Conservation (phyloP, 2,797 vertebrate species). For the Sorex maritimensis region DNA sequence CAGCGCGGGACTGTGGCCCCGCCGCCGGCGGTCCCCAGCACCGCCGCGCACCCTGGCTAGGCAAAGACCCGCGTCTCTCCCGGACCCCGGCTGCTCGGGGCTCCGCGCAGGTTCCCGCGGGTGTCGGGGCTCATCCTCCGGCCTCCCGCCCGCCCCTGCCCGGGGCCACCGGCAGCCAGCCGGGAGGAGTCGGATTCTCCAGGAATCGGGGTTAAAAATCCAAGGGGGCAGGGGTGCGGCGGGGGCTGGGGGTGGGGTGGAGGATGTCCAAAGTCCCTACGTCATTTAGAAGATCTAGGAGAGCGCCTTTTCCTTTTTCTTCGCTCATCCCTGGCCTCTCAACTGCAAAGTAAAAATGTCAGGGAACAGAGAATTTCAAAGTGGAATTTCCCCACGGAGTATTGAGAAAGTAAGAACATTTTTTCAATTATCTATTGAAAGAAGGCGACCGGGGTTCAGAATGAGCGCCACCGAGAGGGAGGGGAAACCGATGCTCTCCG, state of each 20-base stretch:
- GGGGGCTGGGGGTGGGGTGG: slow-evolving; percentile 54
- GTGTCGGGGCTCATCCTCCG: background rate
- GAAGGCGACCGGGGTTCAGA: slow-evolving; percentile 15
- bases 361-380: slow-evolving; percentile 65
- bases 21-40: background rate
- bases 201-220: slow-evolving; percentile 63
- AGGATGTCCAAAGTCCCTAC: slow-evolving; percentile 66
- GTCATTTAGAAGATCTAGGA: slow-evolving; percentile 53
- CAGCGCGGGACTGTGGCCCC: background rate
- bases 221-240: background rate
- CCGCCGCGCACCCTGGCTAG: background rate
- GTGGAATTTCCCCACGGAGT: slow-evolving; percentile 79
- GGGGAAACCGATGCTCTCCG: background rate
- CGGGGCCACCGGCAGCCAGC: background rate
- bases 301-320: background rate
- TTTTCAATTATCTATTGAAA: slow-evolving; percentile 68
- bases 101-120: background rate
- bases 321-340: slow-evolving; percentile 28
- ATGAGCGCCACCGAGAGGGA: background rate
- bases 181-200: slow-evolving; percentile 53
- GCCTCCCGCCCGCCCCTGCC: background rate
- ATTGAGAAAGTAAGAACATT: slow-evolving; percentile 64
- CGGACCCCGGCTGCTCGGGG: slow-evolving; percentile 17
- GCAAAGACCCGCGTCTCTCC: background rate
- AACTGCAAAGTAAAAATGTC: slow-evolving; percentile 68